Evolutionary conservation across 2,797 vertebrate species (phyloP), one percentile per base, ranked within the genome.

Genomic region (Limosa lapponica): DNA sequence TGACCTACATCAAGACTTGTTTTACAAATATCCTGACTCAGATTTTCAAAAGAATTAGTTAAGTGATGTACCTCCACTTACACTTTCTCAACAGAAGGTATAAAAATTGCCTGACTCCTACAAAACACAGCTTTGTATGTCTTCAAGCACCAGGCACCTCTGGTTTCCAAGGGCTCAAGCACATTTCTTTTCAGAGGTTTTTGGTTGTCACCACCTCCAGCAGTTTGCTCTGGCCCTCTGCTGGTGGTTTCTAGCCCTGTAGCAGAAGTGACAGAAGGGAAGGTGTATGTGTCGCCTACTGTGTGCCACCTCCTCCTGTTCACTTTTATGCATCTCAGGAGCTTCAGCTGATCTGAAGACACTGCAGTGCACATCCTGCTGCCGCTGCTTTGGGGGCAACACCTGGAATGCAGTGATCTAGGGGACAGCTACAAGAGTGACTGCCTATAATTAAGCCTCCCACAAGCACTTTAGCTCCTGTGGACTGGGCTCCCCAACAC

Each of bases 191-290:
- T 28, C 69, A 69, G 28, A 18, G 57, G 41, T 23, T 54, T 30
- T 17, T 5, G 30, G 41, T 5, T 83, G 41, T 22, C 62, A 46
- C 11, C 69, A 61, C 20, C 37, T 16, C 8, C 17, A 61, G 75
- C 32, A 52, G 57, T 36, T 82, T 61, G 69, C 72, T 90, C 66
- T 11, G 79, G 61, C 72, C 74, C 79, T 87, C 87, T 92, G 64
- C 84, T 83, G 91, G 74, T 14, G 9, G 64, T 7, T 81, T 16
- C 57, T 27, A 64, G 46, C 49, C 41, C 32, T 18, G 62, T 1
- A 39, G 81, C 54, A 65, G 55, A 17, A 2, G 22, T 30, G 65
- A 71, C 44, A 59, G 37, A 74, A 54, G 13, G 11, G 58, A 79
- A 46, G 51, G 41, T 0, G 0, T 16, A 8, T 10, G 27, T 30